Evolutionary conservation across 30 jellyfish, hydroid and myxozoan species (phyloP), one percentile per base, ranked within the genome.

Genomic region (Rhopilema esculentum): DNA sequence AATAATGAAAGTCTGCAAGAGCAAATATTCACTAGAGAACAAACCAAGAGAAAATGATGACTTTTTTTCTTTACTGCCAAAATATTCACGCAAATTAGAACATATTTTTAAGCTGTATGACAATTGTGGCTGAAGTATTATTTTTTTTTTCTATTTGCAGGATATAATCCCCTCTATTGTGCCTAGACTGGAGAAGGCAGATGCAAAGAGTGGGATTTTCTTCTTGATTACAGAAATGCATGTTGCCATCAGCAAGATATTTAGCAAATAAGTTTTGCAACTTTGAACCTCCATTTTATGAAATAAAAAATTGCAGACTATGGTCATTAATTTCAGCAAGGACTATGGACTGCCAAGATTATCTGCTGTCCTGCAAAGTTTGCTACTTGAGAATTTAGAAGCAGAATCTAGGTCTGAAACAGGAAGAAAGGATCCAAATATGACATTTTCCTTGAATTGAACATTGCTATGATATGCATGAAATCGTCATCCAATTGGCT

Each of bases 271-370:
- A n/a, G 27, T 73, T 73, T n/a, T 32, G 7, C 74, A 24, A 73
- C n/a, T 7, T 27, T n/a, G 68, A 73, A 7, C n/a, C 27, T 2
- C 4, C 7, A 23, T 27, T 73, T 27, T 31, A 40, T 4, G 4
- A 8, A 6, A n/a, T n/a, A 4, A 22, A 27, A n/a, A 16, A 73
- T 1, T 8, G 84, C 8, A 8, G 49, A 8, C 25, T 73, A 8
- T 73, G 84, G 84, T 73, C 84, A 31, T 73, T 1, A 76, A 73
- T 26, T 12, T 73, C 84, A 73, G 84, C 29, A 75, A 73, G n/a
- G 32, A 31, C 29, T 70, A 26, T 70, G 84, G 84, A 1, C 84
- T 73, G 72, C 72, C 73, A 23, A 16, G 8, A 6, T 27, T 73
- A 28, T 8, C 29, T 40, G 57, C 57, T 12, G 6, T 40, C 12